A percentile compares a stretch with the other conserved stretches of the same genome.
Evolutionary conservation across 92 coral and sea anemone species (phyloP).

Genomic region (Porites lobata): DNA sequence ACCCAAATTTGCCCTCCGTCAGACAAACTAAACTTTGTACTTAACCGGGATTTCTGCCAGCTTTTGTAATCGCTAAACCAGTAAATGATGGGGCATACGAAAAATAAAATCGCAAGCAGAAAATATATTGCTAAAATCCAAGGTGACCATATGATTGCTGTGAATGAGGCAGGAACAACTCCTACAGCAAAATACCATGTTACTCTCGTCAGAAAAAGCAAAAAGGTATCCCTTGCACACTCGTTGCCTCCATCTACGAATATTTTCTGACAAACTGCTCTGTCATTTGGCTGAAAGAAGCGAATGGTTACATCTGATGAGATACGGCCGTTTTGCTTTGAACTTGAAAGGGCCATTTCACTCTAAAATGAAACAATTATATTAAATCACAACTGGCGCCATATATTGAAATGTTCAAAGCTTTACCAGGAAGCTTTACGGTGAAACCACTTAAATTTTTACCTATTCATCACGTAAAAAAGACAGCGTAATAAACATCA

Average conservation of each 20-base stretch:
- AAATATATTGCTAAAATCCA: slow-evolving; percentile 66
- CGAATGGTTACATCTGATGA: slow-evolving; percentile 43
- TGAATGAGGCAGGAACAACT: slow-evolving; percentile 40
- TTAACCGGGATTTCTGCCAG: slow-evolving; percentile 49
- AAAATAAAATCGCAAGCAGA: slow-evolving; percentile 43
- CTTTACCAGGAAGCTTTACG: no score
- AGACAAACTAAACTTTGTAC: slow-evolving; percentile 41
- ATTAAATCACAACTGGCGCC: not conserved
- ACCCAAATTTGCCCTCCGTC: slow-evolving; percentile 69
- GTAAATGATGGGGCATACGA: slow-evolving; percentile 53
- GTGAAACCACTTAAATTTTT: no score
- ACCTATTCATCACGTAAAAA: no score
- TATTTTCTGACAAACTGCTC: slow-evolving; percentile 62
- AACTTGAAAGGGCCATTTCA: not conserved
- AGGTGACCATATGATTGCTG: slow-evolving; percentile 59
- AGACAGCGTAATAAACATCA: no score
- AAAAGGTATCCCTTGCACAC: slow-evolving; percentile 26
- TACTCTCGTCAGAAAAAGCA: slow-evolving; percentile 41
- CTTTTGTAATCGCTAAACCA: slow-evolving; percentile 37
- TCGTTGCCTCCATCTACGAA: slow-evolving; percentile 67
- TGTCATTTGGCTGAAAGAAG: slow-evolving; percentile 62
- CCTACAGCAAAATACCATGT: slow-evolving; percentile 42
- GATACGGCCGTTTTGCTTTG: not conserved
- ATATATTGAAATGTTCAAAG: no score
- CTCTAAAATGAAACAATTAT: not conserved